Percentiles rank a stretch among this genome's conserved stretches.
Conservation (phyloP, 1,140 invertebrate genomes). For the Asbolus verrucosus region DNA sequence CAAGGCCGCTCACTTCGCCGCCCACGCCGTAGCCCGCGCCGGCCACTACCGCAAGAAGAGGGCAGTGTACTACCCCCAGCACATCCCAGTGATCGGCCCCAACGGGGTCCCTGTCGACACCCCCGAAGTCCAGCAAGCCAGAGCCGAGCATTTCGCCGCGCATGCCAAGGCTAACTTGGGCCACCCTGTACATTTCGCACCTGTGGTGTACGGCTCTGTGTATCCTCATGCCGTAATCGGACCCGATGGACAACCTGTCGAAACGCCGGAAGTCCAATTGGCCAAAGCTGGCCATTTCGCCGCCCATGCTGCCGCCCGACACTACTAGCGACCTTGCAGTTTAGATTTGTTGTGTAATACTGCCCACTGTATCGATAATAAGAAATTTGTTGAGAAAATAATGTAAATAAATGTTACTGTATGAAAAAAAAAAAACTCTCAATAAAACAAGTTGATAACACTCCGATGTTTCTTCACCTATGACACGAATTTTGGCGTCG, state of each 20-base stretch:
- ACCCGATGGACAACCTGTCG: constrained; percentile 60
- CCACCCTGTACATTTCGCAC: constrained; percentile 21
- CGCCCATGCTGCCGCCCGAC: constrained; percentile 66
- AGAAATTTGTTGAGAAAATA: constrained; percentile 14
- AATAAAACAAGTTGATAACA: constrained; percentile 21
- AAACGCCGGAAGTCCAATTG: constrained; percentile 72
- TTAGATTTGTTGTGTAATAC: background rate
- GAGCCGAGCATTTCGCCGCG: constrained; percentile 71
- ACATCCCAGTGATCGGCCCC: constrained; percentile 65
- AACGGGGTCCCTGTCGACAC: constrained; percentile 71
- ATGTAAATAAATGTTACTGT: constrained; percentile 19
- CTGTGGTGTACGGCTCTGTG: background rate
- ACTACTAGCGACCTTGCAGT: constrained; percentile 17
- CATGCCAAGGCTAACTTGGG: constrained; percentile 45
- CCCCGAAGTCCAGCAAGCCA: constrained; percentile 71
- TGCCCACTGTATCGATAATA: background rate
- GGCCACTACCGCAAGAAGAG: background rate
- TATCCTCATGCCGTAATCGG: constrained; percentile 51
- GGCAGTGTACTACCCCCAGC: constrained; percentile 61
- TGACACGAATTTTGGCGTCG: too few relatives aligned
- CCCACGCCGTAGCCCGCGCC: constrained; percentile 43
- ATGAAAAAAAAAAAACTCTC: constrained; percentile 2
- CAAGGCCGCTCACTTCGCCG: constrained; percentile 48
- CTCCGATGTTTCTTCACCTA: too few relatives aligned
- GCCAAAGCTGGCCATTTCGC: constrained; percentile 72